These are phyloP conservation scores for Conops quadrifasciatus DNA, from an alignment of 2,888 invertebrate genomes.

Conservation along the genomic window DNA sequence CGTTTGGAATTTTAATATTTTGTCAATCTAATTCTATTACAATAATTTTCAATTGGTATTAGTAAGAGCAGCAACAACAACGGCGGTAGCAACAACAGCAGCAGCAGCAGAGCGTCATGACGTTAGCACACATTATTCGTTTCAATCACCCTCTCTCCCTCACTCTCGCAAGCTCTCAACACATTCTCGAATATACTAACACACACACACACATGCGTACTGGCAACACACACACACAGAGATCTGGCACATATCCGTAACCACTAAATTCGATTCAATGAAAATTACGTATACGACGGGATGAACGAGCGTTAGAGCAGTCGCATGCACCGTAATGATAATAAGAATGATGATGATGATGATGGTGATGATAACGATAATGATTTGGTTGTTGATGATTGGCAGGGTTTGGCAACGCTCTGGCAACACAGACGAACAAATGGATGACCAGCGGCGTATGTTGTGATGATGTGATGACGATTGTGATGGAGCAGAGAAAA, in stretches of 20 bases:
- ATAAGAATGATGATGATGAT: not conserved
- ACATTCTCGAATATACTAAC: not conserved
- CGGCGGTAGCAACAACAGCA: not conserved
- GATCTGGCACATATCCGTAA: conserved; percentile 16
- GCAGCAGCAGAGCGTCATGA: not conserved
- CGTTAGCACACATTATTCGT: too few species aligned
- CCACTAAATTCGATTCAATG: conserved; percentile 31
- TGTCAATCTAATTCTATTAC: conserved; percentile 16
- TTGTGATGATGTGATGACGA: not conserved
- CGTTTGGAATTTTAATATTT: conserved; percentile 1
- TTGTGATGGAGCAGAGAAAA: not conserved
- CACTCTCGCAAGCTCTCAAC: too few species aligned
- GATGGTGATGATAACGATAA: conserved; percentile 4
- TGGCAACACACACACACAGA: not conserved
- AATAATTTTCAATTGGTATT: not conserved
- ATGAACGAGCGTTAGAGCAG: conserved; percentile 24
- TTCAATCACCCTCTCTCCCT: too few species aligned
- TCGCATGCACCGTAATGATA: not conserved
- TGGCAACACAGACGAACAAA: not conserved
- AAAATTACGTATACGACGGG: conserved; percentile 35
- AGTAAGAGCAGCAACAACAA: conserved; percentile 1
- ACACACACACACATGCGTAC: not conserved
- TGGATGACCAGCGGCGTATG: too few species aligned
- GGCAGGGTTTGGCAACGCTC: not conserved
- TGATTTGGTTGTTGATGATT: not conserved